Evolutionary conservation across 1,140 invertebrate species (phyloP).

Genomic region (Thaumatotibia leucotreta): DNA sequence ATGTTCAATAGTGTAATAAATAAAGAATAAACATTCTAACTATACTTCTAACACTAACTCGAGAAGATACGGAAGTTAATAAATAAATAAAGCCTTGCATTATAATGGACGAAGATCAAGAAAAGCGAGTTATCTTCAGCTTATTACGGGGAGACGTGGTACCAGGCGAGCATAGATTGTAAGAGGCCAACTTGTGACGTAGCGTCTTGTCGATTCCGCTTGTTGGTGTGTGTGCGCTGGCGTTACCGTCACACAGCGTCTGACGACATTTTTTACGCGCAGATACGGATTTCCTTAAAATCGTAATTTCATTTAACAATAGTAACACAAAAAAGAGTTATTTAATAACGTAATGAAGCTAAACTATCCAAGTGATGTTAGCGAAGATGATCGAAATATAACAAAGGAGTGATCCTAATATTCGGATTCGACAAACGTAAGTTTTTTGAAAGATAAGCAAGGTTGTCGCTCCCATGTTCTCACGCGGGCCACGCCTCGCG

Average conservation of each 20-base stretch:
- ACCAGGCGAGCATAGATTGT: conserved; percentile 62
- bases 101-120: conserved; percentile 53
- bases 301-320: not conserved
- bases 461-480: conserved; percentile 68
- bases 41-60: conserved; percentile 21
- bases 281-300: conserved; percentile 38
- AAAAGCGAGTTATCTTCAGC: conserved; percentile 72
- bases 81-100: conserved; percentile 51
- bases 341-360: not conserved
- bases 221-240: conserved; percentile 53
- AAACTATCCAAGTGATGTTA: no score
- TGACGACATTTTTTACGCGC: conserved; percentile 55
- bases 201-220: not conserved
- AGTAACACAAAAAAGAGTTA: not conserved
- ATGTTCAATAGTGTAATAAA: no score
- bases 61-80: conserved; percentile 59
- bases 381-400: not conserved
- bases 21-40: no score
- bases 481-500: conserved; percentile 54
- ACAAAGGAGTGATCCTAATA: not conserved
- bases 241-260: conserved; percentile 53
- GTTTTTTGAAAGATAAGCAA: conserved; percentile 70
- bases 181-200: conserved; percentile 62
- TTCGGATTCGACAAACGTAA: conserved; percentile 27
- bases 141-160: conserved; percentile 69